Conservation (phyloP, 2,797 vertebrate species). For the Scomberomorus guttatus region DNA sequence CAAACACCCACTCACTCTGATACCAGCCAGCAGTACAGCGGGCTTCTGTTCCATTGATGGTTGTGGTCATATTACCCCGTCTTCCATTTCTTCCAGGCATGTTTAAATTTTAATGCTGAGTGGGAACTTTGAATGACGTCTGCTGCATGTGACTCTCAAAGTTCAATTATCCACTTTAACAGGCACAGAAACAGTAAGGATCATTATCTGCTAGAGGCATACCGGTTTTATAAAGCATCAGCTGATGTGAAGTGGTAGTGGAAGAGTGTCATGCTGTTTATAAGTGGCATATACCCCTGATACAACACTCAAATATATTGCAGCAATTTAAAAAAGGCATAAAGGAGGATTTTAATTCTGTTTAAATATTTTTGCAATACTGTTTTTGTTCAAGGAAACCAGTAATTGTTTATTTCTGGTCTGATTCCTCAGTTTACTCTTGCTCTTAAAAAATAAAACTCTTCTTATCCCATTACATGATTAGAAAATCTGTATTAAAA, state of each 20-base stretch:
- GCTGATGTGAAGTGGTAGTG: background rate
- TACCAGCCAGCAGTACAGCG: constrained; percentile 15
- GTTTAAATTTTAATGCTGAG: constrained; percentile 1
- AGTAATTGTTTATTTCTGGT: too few relatives aligned
- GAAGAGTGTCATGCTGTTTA: background rate
- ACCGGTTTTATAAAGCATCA: background rate
- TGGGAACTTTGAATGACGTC: background rate
- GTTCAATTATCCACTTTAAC: constrained; percentile 28
- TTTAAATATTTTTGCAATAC: background rate
- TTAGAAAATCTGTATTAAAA: too few relatives aligned
- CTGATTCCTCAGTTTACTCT: background rate
- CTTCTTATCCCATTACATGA: too few relatives aligned
- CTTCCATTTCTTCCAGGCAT: background rate
- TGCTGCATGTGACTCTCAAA: constrained; percentile 23
- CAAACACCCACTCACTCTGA: constrained; percentile 31
- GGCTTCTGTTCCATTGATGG: background rate
- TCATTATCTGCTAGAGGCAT: background rate
- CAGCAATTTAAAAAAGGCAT: background rate
- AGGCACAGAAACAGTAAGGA: background rate
- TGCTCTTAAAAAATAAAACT: too few relatives aligned
- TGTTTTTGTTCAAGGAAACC: too few relatives aligned
- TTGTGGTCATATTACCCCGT: constrained; percentile 14
- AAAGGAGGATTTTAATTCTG: too few relatives aligned
- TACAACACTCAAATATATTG: background rate
- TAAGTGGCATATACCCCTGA: background rate